These are phyloP conservation scores for Falcunculus frontatus DNA, from an alignment of 2,113 vertebrate species.

Conservation along the genomic window DNA sequence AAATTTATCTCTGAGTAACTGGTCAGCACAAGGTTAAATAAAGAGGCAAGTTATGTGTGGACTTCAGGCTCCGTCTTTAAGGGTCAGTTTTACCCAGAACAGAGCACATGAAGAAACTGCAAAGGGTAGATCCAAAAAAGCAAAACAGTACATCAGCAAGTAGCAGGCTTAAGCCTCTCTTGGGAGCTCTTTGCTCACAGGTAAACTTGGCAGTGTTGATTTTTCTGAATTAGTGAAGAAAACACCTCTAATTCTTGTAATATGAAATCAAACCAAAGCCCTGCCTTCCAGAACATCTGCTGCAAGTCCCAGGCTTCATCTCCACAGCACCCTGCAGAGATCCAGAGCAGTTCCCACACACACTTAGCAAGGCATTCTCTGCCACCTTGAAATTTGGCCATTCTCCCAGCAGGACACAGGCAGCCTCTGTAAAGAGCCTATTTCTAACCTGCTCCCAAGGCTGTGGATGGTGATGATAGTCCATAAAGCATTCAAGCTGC, in stretches of 20 bases:
- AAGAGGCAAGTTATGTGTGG: background rate
- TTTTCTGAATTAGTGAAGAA: background rate
- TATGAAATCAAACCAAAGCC: background rate
- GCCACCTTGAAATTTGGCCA: background rate
- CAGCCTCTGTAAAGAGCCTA: background rate
- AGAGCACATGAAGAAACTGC: background rate
- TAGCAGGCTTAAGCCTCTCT: background rate
- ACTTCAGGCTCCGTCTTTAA: background rate
- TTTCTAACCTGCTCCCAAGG: background rate
- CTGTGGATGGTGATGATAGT: background rate
- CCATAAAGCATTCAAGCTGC: background rate
- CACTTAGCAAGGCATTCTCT: background rate
- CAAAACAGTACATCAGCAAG: background rate
- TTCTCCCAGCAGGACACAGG: background rate
- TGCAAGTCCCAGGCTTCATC: background rate
- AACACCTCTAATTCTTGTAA: background rate
- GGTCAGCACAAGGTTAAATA: conserved; percentile 12
- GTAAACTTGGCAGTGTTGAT: background rate
- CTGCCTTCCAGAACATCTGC: background rate
- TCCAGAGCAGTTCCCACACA: background rate
- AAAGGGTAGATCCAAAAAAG: background rate
- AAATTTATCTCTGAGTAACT: background rate
- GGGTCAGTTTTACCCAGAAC: background rate
- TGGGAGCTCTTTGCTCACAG: background rate
- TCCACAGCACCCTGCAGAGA: background rate